Evolutionary conservation across 2,113 vertebrate species (phyloP).

Genomic region (Syngnathus scovelli): DNA sequence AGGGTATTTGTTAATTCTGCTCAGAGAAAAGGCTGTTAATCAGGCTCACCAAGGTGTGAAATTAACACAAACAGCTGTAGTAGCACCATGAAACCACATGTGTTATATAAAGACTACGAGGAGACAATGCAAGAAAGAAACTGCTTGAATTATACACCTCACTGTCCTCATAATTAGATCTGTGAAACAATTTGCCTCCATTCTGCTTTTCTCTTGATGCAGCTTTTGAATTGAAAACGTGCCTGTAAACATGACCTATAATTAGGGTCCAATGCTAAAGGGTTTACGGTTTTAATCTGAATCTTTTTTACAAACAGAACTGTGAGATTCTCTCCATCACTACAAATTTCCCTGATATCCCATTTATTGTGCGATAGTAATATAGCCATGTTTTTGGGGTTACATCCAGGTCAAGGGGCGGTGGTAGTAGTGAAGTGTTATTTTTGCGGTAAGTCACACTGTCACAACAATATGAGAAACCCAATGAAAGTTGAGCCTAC

Average conservation of each 20-base stretch:
- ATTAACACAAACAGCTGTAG: constrained; percentile 36
- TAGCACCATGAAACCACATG: constrained; percentile 27
- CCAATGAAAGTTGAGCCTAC: constrained; percentile 61
- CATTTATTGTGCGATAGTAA: background rate
- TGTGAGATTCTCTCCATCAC: background rate
- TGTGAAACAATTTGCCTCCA: background rate
- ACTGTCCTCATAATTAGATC: background rate
- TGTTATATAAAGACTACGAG: background rate
- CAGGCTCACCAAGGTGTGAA: constrained; percentile 34
- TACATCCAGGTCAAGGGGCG: constrained; percentile 57
- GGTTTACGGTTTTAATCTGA: background rate
- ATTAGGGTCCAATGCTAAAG: background rate
- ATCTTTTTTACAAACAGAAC: background rate
- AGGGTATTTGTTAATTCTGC: constrained; percentile 18
- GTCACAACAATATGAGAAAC: constrained; percentile 65
- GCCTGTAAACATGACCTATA: background rate
- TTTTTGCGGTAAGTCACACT: constrained; percentile 68
- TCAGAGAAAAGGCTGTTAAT: constrained; percentile 37
- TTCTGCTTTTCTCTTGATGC: background rate
- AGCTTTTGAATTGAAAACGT: background rate
- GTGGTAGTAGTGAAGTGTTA: constrained; percentile 63
- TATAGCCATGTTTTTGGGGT: constrained; percentile 34
- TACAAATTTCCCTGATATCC: background rate
- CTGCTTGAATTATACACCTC: background rate
- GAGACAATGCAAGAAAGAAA: background rate